A percentile compares a stretch with the other conserved stretches of the same genome.
These are phyloP conservation scores for Lithobates pipiens DNA, from an alignment of 2,797 vertebrate genomes.

Conservation along the genomic window DNA sequence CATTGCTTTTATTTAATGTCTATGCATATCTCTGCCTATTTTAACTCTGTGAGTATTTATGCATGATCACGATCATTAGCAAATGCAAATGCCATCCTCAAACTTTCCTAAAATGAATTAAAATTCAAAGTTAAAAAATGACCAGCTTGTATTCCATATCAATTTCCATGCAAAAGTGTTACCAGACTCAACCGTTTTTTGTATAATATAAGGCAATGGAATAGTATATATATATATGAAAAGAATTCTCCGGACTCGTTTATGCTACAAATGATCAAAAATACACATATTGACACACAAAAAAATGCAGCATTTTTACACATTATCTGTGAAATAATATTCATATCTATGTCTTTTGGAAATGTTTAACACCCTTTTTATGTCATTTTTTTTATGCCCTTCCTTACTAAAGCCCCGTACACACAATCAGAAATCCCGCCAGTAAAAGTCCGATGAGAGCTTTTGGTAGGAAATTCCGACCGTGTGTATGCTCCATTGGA, in stretches of 20 bases:
- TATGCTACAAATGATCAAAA: too few species aligned
- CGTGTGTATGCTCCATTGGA: too few species aligned
- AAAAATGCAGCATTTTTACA: background rate
- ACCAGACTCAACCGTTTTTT: background rate
- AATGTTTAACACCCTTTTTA: background rate
- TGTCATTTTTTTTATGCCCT: too few species aligned
- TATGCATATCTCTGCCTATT: background rate
- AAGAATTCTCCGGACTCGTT: too few species aligned
- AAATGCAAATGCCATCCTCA: background rate
- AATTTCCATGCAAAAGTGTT: background rate
- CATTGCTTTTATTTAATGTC: background rate
- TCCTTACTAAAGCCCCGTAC: too few species aligned
- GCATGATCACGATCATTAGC: background rate
- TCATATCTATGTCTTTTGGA: background rate
- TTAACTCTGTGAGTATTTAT: background rate
- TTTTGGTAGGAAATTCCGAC: too few species aligned
- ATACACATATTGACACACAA: too few species aligned
- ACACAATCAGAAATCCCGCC: too few species aligned
- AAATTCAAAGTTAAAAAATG: background rate
- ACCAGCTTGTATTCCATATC: background rate
- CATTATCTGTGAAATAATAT: background rate
- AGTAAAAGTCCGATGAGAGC: too few species aligned
- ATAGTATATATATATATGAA: background rate
- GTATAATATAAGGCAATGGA: background rate
- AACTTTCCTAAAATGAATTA: background rate